phyloP scores from a whole-genome alignment of 2,797 vertebrate genomes.

The Diceros bicornis region DNA sequence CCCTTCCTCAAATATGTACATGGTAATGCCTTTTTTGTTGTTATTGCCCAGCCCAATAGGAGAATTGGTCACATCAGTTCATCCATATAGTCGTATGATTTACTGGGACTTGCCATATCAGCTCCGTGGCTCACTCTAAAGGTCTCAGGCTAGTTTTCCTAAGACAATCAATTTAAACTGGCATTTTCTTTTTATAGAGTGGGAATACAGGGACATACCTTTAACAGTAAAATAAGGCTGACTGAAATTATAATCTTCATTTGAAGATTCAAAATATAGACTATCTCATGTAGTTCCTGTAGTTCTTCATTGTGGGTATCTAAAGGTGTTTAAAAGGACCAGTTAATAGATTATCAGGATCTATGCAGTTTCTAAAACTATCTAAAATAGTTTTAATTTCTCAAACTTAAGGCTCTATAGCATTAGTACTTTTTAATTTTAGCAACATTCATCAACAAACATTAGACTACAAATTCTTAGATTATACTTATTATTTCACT shows the following conservation, averaged over 20 bases:
- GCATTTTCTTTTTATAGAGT: neutral
- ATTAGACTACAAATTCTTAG: neutral
- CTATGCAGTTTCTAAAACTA: neutral
- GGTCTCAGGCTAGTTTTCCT: neutral
- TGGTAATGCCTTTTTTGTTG: neutral
- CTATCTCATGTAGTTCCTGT: neutral
- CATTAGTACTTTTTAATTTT: neutral
- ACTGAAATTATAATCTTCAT: neutral
- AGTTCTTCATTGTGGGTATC: neutral
- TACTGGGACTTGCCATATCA: neutral
- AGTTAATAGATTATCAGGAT: conserved; percentile 8
- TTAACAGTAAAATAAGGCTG: neutral
- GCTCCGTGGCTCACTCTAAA: neutral
- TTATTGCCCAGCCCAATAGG: neutral
- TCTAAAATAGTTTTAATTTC: neutral
- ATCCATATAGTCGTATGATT: neutral
- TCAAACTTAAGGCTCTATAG: neutral
- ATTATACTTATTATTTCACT: neutral
- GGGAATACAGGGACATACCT: neutral
- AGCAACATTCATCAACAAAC: neutral
- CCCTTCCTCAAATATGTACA: neutral
- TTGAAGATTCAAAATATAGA: neutral
- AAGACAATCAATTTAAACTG: neutral
- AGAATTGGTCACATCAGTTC: neutral
- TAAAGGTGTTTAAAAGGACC: neutral